Evolutionary conservation across 1,140 invertebrate genomes (phyloP).

Genomic region (Centruroides vittatus): DNA sequence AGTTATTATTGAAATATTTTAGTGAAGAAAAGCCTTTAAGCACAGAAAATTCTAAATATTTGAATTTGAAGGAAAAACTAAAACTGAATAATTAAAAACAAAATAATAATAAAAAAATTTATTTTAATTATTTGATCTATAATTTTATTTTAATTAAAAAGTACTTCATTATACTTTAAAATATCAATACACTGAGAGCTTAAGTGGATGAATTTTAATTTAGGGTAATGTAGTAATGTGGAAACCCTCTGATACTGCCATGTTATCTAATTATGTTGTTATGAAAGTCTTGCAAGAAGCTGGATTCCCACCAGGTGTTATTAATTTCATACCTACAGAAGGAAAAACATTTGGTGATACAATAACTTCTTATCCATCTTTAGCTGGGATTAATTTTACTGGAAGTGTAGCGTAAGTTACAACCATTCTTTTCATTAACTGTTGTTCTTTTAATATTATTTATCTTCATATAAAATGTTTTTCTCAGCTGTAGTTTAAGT

Average conservation of each 20-base stretch:
- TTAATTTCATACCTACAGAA: constrained; percentile 83
- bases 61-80: no score
- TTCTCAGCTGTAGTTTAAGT: no score
- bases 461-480: no score
- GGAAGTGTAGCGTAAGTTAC: constrained; percentile 70
- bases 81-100: no score
- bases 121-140: no score
- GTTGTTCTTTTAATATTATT: background rate
- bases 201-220: background rate
- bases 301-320: constrained; percentile 85
- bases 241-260: constrained; percentile 97
- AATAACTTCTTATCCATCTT: constrained; percentile 65
- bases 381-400: constrained; percentile 95
- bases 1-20: no score
- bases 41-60: no score
- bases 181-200: no score
- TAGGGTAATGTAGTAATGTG: constrained; percentile 89
- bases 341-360: constrained; percentile 75
- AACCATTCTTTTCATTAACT: background rate
- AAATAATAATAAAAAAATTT: no score
- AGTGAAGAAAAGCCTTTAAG: no score
- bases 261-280: constrained; percentile 90
- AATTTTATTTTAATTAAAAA: no score
- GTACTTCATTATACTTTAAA: no score
- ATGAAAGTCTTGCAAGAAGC: constrained; percentile 83